These are phyloP conservation scores for Ginglymostoma cirratum DNA, from an alignment of 2,113 vertebrate species.

Conservation along the genomic window DNA sequence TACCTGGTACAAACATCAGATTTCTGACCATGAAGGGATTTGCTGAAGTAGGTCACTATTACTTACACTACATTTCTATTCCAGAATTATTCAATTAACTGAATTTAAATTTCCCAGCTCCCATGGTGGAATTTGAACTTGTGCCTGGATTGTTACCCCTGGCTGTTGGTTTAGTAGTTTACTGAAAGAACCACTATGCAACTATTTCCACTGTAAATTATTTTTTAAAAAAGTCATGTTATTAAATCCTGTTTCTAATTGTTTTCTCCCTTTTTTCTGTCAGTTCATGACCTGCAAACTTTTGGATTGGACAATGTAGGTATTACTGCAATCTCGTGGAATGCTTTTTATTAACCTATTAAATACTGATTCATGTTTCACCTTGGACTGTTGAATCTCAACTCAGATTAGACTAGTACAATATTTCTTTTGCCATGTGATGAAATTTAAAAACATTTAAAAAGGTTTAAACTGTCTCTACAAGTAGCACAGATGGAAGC, in stretches of 20 bases:
- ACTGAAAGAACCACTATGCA: background rate
- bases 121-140: background rate
- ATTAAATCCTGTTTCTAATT: background rate
- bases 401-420: background rate
- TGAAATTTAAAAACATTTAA: background rate
- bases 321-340: conserved; percentile 41
- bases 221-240: background rate
- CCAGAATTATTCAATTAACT: background rate
- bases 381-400: background rate
- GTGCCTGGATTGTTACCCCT: background rate
- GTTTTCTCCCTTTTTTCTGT: conserved; percentile 47
- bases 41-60: background rate
- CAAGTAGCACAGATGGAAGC: background rate
- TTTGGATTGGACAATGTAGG: conserved; percentile 94
- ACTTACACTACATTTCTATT: background rate
- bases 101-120: background rate
- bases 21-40: background rate
- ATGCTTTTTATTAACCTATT: background rate
- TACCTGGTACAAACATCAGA: background rate
- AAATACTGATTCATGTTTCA: background rate
- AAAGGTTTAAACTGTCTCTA: background rate
- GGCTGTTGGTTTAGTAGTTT: background rate
- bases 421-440: background rate
- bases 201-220: background rate
- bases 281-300: conserved; percentile 95